Percentiles rank a stretch among this genome's conserved stretches.
phyloP scores from a whole-genome alignment of 2,888 invertebrate species.

The Drosophila aldrichi region DNA sequence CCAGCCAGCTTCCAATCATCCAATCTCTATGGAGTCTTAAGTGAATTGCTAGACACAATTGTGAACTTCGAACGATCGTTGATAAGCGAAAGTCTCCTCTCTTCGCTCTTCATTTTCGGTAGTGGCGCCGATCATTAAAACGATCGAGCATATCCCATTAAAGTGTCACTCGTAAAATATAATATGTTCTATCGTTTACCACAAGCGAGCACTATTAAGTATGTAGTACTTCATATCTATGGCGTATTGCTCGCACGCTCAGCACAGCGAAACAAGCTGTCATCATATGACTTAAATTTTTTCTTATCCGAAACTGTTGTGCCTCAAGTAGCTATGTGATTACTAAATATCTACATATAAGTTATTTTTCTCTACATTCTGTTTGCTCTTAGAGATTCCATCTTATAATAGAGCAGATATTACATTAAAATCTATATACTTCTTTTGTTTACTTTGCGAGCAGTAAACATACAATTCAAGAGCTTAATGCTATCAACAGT shows the following conservation, averaged over 20 bases:
- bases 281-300: background rate
- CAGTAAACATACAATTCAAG: conserved; percentile 18
- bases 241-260: background rate
- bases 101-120: conserved; percentile 25
- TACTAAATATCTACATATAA: background rate
- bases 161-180: conserved; percentile 32
- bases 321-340: background rate
- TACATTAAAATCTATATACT: background rate
- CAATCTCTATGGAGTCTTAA: conserved; percentile 40
- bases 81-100: conserved; percentile 40
- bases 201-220: background rate
- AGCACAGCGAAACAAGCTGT: too few relatives aligned
- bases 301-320: background rate
- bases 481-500: conserved; percentile 30
- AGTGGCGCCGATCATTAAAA: conserved; percentile 19
- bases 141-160: conserved; percentile 20
- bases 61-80: conserved; percentile 52
- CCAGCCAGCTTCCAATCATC: conserved; percentile 4
- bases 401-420: background rate
- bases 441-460: background rate
- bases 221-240: conserved; percentile 7
- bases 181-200: conserved; percentile 22
- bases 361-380: background rate
- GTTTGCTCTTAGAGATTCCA: background rate
- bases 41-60: conserved; percentile 56